Percentiles rank a stretch among this genome's conserved stretches.
These are phyloP conservation scores for Drosophila watanabei DNA, from an alignment of 1,140 invertebrate species.

Conservation along the genomic window DNA sequence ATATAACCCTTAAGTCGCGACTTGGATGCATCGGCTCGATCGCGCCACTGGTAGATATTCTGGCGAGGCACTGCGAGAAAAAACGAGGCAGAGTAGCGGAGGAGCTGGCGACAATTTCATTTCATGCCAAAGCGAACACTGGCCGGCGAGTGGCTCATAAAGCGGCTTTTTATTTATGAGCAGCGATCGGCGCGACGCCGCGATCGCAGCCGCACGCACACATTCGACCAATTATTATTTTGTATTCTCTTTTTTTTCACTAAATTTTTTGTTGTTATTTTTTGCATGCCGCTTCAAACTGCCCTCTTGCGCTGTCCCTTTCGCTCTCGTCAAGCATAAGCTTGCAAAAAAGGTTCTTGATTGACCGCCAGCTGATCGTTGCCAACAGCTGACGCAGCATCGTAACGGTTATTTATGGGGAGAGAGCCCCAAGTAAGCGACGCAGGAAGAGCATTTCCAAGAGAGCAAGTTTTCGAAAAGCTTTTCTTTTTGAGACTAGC, in stretches of 20 bases:
- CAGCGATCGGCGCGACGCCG: slow-evolving; percentile 39
- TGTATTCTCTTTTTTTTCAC: background rate
- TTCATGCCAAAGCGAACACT: slow-evolving; percentile 65
- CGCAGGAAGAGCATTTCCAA: background rate
- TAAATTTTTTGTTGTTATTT: background rate
- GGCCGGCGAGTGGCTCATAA: slow-evolving; percentile 28
- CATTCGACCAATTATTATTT: slow-evolving; percentile 17
- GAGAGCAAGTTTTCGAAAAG: slow-evolving; percentile 9
- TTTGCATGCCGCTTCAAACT: background rate
- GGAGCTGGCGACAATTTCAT: slow-evolving; percentile 48
- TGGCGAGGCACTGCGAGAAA: slow-evolving; percentile 15
- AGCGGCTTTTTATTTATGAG: slow-evolving; percentile 66
- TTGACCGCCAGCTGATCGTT: slow-evolving; percentile 38
- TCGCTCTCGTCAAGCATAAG: background rate
- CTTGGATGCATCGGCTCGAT: slow-evolving; percentile 45
- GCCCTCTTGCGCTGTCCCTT: background rate
- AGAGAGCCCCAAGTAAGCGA: background rate
- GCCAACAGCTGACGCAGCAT: slow-evolving; percentile 14
- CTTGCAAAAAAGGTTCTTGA: slow-evolving; percentile 16
- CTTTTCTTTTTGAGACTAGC: slow-evolving; percentile 14
- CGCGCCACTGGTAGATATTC: slow-evolving; percentile 15
- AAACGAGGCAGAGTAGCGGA: background rate
- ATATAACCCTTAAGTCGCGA: slow-evolving; percentile 46
- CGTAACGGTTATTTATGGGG: slow-evolving; percentile 3
- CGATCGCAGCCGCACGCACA: slow-evolving; percentile 41